Evolutionary conservation across 2,797 vertebrate species (phyloP), one percentile per base, ranked within the genome.

Genomic region (Furcifer pardalis): DNA sequence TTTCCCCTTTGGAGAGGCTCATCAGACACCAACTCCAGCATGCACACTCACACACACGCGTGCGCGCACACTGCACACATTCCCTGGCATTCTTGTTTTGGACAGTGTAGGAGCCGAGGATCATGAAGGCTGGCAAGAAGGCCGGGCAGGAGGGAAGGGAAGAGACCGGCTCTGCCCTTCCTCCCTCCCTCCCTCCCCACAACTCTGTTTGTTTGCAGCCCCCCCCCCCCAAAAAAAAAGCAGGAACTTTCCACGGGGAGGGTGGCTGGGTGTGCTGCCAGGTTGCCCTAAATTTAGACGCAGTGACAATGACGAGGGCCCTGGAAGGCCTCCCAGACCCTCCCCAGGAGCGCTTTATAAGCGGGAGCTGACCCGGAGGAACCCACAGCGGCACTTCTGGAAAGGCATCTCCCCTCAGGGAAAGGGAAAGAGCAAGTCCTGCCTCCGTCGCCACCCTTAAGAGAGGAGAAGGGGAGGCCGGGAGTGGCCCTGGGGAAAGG

Each of bases 201-300:
- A 56, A 7, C 93, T 90, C 90, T 86, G 79, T 94, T 90, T 80
- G 88, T 92, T 63, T 78, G 60, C 88, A 32, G 82, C 86, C 83
- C 88, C 13, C 88, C 89, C 25, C 76, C 27, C 1, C 25, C 74
- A 89, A 1, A n/a, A n/a, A n/a, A n/a, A n/a, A n/a, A 17, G 30
- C 88, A 92, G 93, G 92, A 86, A 94, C 89, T 94, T 95, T 95
- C 95, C 95, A 71, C 49, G 4, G 94, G 92, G 68, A 73, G 88
- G 82, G 82, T 88, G n/a, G 21, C 72, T 1, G 78, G 90, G 85
- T 6, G 10, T 72, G 89, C 89, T 90, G 89, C 56, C 1, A 56
- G 44, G 88, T 92, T 66, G 84, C 89, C 91, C 95, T 96, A 97
- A 96, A 96, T 96, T 96, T 97, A 96, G 95, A 92, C 27, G 2